These are phyloP conservation scores for Gopherus flavomarginatus DNA, from an alignment of 2,113 vertebrate genomes.

Conservation along the genomic window DNA sequence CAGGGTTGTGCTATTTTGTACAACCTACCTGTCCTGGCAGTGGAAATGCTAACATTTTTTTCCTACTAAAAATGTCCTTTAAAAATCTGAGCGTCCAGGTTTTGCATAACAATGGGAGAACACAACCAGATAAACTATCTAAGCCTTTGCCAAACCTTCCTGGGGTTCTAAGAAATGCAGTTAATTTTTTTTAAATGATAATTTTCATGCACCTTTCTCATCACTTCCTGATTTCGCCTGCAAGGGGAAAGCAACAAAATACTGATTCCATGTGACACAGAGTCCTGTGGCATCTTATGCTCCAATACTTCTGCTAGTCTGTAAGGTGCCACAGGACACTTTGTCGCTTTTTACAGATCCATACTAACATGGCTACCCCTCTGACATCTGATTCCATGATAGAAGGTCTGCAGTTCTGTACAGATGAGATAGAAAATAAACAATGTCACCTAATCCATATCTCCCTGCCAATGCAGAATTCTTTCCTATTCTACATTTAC, in stretches of 20 bases:
- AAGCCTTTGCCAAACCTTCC: neutral
- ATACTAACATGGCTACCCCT: too few species aligned
- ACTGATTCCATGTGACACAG: too few species aligned
- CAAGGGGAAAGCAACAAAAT: rapidly evolving
- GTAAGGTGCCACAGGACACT: too few species aligned
- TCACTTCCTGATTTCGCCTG: rapidly evolving
- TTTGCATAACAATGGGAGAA: neutral
- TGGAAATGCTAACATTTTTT: neutral
- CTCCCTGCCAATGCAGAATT: rapidly evolving
- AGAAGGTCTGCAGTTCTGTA: neutral
- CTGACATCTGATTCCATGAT: neutral
- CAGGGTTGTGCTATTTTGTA: neutral
- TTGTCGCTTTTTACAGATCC: too few species aligned
- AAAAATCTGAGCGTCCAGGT: neutral
- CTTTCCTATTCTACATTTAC: neutral
- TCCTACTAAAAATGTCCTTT: neutral
- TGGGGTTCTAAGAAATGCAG: neutral
- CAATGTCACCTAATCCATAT: neutral
- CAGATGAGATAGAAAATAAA: neutral
- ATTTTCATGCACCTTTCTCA: neutral
- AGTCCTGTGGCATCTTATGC: too few species aligned
- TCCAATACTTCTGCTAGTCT: too few species aligned
- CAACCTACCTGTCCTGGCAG: neutral
- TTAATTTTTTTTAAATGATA: neutral
- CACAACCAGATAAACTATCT: neutral